Percentiles rank a stretch among this genome's conserved stretches.
Conservation (phyloP, 2,797 vertebrate species). For the Staurois parvus region DNA sequence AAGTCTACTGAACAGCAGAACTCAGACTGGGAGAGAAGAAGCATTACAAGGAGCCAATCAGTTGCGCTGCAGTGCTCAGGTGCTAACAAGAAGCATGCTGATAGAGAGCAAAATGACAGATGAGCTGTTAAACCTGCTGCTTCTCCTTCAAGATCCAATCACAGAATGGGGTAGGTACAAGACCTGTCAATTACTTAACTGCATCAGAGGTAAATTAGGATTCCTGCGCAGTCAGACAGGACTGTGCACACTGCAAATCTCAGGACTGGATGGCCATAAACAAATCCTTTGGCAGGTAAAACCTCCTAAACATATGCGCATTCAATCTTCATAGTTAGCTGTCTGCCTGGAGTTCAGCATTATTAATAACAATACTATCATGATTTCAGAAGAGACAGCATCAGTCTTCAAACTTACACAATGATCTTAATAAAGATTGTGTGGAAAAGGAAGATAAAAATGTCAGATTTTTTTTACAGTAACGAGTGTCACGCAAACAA, state of each 20-base stretch:
- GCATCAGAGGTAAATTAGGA: not conserved
- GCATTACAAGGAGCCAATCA: not conserved
- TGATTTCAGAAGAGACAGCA: not conserved
- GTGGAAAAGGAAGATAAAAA: too few relatives aligned
- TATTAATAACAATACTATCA: not conserved
- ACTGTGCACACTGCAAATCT: too few relatives aligned
- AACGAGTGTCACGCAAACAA: not conserved
- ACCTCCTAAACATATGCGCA: not conserved
- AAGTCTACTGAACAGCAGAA: not conserved
- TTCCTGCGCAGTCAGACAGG: not conserved
- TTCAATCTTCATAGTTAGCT: not conserved
- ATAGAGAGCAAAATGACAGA: too few relatives aligned
- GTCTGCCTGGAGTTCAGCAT: not conserved
- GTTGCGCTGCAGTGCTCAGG: not conserved
- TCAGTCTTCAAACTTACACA: not conserved
- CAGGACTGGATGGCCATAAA: too few relatives aligned
- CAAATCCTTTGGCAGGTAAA: not conserved
- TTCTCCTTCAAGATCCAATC: not conserved
- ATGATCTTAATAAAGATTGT: not conserved
- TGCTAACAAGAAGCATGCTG: not conserved
- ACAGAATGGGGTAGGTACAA: not conserved
- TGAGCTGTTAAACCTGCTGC: not conserved
- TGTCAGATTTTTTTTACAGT: too few relatives aligned
- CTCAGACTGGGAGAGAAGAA: not conserved
- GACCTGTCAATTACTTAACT: not conserved